Conservation (phyloP, 2,797 vertebrate species). For the Enteromius treurensis region DNA sequence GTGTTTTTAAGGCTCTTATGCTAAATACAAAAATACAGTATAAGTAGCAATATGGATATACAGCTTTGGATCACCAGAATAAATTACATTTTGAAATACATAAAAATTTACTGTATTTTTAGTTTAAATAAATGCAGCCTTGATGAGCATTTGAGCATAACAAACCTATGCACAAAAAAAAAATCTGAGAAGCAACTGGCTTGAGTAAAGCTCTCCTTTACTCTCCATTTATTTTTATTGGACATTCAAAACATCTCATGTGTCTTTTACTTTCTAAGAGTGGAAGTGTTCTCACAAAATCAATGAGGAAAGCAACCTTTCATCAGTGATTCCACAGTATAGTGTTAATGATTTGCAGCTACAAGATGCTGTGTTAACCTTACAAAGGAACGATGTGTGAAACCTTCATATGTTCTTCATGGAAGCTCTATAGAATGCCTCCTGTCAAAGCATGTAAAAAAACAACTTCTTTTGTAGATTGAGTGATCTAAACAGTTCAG, state of each 20-base stretch:
- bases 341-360: background rate
- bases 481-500: constrained; percentile 67
- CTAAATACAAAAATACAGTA: background rate
- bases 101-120: background rate
- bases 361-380: constrained; percentile 47
- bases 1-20: background rate
- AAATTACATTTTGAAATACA: no score
- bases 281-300: no score
- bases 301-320: background rate
- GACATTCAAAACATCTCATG: background rate
- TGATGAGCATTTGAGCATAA: background rate
- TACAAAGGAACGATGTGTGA: constrained; percentile 57
- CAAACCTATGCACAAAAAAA: background rate
- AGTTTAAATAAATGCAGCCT: background rate
- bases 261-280: no score
- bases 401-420: constrained; percentile 48
- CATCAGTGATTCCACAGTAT: background rate
- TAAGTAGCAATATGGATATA: background rate
- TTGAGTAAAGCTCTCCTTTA: background rate
- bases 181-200: background rate
- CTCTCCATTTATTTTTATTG: background rate
- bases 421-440: constrained; percentile 13
- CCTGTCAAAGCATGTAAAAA: constrained; percentile 67
- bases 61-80: no score
- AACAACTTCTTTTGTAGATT: constrained; percentile 61